Evolutionary conservation across 1,140 invertebrate species (phyloP).

Genomic region (Hormaphis cornu): DNA sequence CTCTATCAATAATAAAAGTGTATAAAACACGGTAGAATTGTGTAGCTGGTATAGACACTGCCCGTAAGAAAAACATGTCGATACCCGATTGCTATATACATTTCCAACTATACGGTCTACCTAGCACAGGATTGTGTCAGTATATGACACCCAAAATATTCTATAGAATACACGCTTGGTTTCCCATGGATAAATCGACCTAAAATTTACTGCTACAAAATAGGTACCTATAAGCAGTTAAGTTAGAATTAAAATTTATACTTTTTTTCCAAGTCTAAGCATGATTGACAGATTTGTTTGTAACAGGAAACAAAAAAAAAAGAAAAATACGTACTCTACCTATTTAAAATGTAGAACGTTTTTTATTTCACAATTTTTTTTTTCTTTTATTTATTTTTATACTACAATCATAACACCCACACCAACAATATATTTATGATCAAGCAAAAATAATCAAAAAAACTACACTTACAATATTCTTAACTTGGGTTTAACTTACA

Average conservation of each 20-base stretch:
- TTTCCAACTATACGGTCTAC: constrained; percentile 5
- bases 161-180: constrained; percentile 1
- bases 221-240: not conserved
- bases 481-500: too few relatives aligned
- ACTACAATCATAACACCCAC: too few relatives aligned
- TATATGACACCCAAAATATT: not conserved
- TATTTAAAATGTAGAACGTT: too few relatives aligned
- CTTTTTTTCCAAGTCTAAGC: too few relatives aligned
- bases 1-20: constrained; percentile 15
- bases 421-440: too few relatives aligned
- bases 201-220: not conserved
- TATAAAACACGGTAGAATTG: constrained; percentile 5
- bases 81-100: not conserved
- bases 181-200: not conserved
- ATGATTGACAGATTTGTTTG: too few relatives aligned
- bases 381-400: too few relatives aligned
- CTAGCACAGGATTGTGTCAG: constrained; percentile 16
- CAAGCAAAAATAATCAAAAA: too few relatives aligned
- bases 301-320: too few relatives aligned
- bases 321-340: too few relatives aligned
- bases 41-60: not conserved
- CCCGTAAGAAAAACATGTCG: not conserved
- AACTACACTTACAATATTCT: too few relatives aligned
- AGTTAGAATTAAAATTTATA: not conserved
- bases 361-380: too few relatives aligned